Conservation (phyloP, 92 coral and sea anemone genomes). For the Paragorgia papillata region DNA sequence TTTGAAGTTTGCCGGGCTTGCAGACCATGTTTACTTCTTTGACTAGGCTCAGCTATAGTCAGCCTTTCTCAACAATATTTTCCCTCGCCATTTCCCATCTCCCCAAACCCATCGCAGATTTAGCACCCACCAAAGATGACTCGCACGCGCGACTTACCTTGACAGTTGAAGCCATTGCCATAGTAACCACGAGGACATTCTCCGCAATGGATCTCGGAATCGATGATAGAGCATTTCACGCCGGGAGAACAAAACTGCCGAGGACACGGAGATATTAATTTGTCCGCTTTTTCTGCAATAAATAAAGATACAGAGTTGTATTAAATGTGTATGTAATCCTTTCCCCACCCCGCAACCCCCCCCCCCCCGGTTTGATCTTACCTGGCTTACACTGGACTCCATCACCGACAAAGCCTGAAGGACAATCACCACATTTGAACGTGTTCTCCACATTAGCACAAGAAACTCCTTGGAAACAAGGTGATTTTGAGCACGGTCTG, state of each 20-base stretch:
- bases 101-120: too few relatives aligned
- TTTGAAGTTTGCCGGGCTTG: too few relatives aligned
- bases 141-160: too few relatives aligned
- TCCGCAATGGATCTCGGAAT: constrained; percentile 67
- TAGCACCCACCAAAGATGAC: too few relatives aligned
- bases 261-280: constrained; percentile 45
- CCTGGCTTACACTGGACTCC: constrained; percentile 62
- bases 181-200: constrained; percentile 72
- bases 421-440: constrained; percentile 79
- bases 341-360: too few relatives aligned
- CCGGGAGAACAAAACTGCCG: constrained; percentile 61
- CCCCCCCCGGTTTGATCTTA: neutral
- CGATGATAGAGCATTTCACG: constrained; percentile 59
- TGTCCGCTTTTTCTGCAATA: constrained; percentile 1
- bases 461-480: constrained; percentile 67
- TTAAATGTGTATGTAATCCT: too few relatives aligned
- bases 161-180: constrained; percentile 77
- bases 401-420: constrained; percentile 71
- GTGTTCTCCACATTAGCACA: constrained; percentile 56
- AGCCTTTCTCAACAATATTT: too few relatives aligned
- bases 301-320: neutral
- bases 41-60: too few relatives aligned
- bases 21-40: too few relatives aligned
- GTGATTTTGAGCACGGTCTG: constrained; percentile 50
- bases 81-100: too few relatives aligned